Base-by-base conservation (phyloP, 1,140 invertebrate species). In the Nasonia giraulti region DNA sequence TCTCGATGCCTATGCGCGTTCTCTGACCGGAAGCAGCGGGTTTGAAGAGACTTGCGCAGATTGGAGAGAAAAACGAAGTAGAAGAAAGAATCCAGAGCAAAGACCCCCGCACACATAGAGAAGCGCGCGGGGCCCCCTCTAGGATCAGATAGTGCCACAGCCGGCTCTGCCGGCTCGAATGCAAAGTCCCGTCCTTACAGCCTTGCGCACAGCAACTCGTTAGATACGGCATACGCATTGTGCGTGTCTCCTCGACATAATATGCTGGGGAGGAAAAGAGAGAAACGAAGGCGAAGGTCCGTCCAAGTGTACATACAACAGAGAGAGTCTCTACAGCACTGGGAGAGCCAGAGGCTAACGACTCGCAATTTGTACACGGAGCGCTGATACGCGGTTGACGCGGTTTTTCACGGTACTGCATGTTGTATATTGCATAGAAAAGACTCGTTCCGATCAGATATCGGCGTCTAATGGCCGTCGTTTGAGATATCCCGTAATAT, bases 201-300 rank as follows among this genome's bases (percentile, higher is more conserved):
- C 17, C 17, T 14, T 12, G 47, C 11, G 14, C 47, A 82, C 86
- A 87, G 87, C 85, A 85, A 87, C 87, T 90, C 87, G 88, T 90
- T 90, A 90, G 90, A 90, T 90, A 88, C 88, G 89, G 89, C 89
- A 89, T 84, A 89, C 87, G 88, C 88, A 89, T 88, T 82, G 86
- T 89, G 88, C 89, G 89, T 91, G 89, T 91, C 89, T 89, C 88
- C 90, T 88, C 87, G 81, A 75, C 83, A 80, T 84, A 78, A 71
- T 78, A 69, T 11, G 77, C 66, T 23, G 27, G 80, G 44, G 50
- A 20, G 69, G 10, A 73, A 27, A 62, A 62, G 50, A 80, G 76
- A 82, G 74, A 80, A 75, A 83, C 68, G 78, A 84, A 73, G 17
- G 55, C 23, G 50, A 31, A 20, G 33, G 73, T 55, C 17, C 33